Evolutionary conservation across 2,888 invertebrate species (phyloP), one percentile per base, ranked within the genome.

Genomic region (Habroteleia sp.): DNA sequence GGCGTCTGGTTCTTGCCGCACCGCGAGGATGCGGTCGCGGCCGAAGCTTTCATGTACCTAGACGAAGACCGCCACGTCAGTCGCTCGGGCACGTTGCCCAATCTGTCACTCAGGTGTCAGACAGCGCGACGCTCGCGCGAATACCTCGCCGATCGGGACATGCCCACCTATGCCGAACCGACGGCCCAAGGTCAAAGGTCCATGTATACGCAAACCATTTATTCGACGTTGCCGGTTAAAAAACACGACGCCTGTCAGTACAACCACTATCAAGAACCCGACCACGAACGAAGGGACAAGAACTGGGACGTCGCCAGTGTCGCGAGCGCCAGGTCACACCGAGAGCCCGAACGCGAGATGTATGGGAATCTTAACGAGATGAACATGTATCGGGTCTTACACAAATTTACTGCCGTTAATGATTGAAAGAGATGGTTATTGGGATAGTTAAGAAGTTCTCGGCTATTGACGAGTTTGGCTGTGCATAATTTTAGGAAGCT

Each of bases 31-130:
- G 84, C 68, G 58, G 91, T 92, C 86, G 93, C 92, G 87, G 94
- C 93, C 85, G 92, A 92, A 89, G 94, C 94, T 77, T 94, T 94
- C 91, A 93, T 94, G 78, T 94, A 94, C 90, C 93, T 94, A 84
- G 93, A 93, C 83, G 92, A 92, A 79, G 93, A 93, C 80, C 90
- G 91, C 82, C 90, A 82, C 87, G 90, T 87, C 89, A 90, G 82
- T 82, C 87, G 87, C 63, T 86, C 88, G 79, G 78, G 87, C 35
- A 86, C 87, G 84, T 85, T 88, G 87, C 88, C 88, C 85, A 80
- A 78, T 68, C 77, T 77, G 42, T 77, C 76, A 54, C 73, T 77
- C 37, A 66, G 76, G 31, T 69, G 74, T 72, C 78, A 62, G 74
- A 68, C 20, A 17, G 48, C 73, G 33, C 66, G 66, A n/a, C 62